Evolutionary conservation across 2,888 invertebrate species (phyloP).

Genomic region (Meghimatium bilineatum): DNA sequence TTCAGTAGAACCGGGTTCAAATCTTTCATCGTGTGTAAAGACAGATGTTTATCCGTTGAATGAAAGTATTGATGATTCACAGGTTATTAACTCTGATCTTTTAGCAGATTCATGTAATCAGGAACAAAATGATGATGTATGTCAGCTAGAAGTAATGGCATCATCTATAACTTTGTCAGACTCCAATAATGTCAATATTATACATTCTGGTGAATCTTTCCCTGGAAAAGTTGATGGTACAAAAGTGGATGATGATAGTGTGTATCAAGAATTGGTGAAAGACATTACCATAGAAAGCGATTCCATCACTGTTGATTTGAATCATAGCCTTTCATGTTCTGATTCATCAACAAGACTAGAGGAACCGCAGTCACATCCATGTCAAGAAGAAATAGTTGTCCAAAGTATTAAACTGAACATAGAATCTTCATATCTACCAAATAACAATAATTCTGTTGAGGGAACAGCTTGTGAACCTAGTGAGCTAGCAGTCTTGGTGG

Average conservation of each 20-base stretch:
- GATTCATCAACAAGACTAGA: not conserved
- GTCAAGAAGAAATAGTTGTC: not conserved
- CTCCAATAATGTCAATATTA: not conserved
- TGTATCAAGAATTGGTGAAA: not conserved
- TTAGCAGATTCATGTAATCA: not conserved
- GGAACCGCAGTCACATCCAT: not conserved
- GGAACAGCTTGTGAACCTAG: too few species aligned
- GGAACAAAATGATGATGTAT: too few species aligned
- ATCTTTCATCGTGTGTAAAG: not conserved
- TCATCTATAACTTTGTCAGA: not conserved
- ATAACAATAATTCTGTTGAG: not conserved
- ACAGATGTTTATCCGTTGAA: not conserved
- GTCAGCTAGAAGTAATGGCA: too few species aligned
- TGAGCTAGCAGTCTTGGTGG: too few species aligned
- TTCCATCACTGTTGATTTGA: not conserved
- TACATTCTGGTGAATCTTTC: not conserved
- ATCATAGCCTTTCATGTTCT: not conserved
- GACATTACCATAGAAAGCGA: not conserved
- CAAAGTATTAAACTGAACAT: not conserved
- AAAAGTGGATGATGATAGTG: not conserved
- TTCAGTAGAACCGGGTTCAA: not conserved
- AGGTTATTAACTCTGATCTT: not conserved
- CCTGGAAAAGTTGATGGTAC: not conserved
- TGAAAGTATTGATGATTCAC: not conserved
- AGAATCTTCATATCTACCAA: not conserved